Base-by-base conservation (phyloP, 2,797 vertebrate genomes). In the Carduelis carduelis region DNA sequence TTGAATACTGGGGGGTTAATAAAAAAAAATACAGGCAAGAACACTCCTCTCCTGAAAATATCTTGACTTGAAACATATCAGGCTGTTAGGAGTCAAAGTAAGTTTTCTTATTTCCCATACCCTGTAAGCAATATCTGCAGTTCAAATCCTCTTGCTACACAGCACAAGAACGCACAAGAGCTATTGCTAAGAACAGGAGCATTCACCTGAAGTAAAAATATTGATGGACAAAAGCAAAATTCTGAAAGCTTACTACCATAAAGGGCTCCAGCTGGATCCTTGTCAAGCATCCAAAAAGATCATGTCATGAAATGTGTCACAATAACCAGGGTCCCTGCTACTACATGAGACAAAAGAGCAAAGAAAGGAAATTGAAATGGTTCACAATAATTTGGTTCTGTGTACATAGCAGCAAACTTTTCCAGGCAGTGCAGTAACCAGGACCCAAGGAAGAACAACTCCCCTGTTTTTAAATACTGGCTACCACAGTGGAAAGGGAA, bases 391-490 rank as follows among this genome's bases (percentile, higher is more conserved):
- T 20, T 53, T 32, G 28, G 50, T 89, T 78, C 14, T 3, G 20
- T 64, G 69, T 68, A 87, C 84, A 85, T 14, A 47, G 10, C 23
- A 44, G 44, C 50, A 72, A 70, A 39, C 13, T 86, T 57, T 75
- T 88, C 72, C 3, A 8, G 44, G 79, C 55, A 90, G 47, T 14
- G 43, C 39, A 76, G 72, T 11, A 88, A 87, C 52, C 34, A 79
- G 24, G 47, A 95, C 24, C 44, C 80, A 76, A 83, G 71, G 60
- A 92, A 87, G 71, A 95, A 93, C 83, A 92, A 93, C 72, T 92
- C 52, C 63, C 41, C 77, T 92, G 85, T 65, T 93, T 93, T 84
- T 26, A 83, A 91, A 79, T 22, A 20, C 65, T 91, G 92, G 82
- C 76, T 63, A 46, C 39, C 72, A 60, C 26, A 76, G 66, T 88